phyloP scores from a whole-genome alignment of 2,888 invertebrate genomes.

The Chymomyza amoena region DNA sequence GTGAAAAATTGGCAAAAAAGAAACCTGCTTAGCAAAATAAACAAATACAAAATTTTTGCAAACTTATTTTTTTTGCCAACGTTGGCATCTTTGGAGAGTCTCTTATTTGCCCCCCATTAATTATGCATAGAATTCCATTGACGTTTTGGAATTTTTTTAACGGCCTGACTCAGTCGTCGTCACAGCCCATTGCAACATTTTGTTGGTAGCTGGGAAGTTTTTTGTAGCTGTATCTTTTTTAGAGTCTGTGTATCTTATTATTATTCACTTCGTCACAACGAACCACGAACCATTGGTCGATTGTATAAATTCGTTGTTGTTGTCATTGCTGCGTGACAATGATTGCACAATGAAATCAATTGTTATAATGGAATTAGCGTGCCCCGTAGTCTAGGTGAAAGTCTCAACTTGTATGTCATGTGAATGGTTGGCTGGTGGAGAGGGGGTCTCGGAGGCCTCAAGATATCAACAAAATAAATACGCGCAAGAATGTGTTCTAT shows the following conservation, averaged over 20 bases:
- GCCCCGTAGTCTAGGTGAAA: slow-evolving; percentile 7
- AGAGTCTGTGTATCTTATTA: slow-evolving; percentile 15
- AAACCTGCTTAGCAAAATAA: neutral
- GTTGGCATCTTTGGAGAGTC: neutral
- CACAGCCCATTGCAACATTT: neutral
- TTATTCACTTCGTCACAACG: neutral
- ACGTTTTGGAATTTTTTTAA: slow-evolving; percentile 3
- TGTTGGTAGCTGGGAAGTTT: neutral
- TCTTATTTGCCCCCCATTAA: neutral
- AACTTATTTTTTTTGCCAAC: too few relatives aligned
- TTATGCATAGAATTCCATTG: slow-evolving; percentile 6
- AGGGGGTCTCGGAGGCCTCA: slow-evolving; percentile 3
- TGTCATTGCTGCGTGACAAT: slow-evolving; percentile 57
- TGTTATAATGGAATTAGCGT: slow-evolving; percentile 70
- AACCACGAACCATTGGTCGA: slow-evolving; percentile 44
- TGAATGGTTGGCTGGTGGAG: neutral
- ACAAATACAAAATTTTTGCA: neutral
- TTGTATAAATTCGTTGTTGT: slow-evolving; percentile 6
- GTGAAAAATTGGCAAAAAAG: neutral
- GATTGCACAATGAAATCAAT: slow-evolving; percentile 71
- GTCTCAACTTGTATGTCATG: neutral
- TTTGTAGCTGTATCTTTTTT: slow-evolving; percentile 26
- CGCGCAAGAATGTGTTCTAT: slow-evolving; percentile 23
- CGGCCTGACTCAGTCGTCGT: slow-evolving; percentile 49
- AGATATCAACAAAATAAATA: slow-evolving; percentile 25